These are phyloP conservation scores for Lottia gigantea DNA, from an alignment of 2,888 invertebrate genomes.

Conservation along the genomic window DNA sequence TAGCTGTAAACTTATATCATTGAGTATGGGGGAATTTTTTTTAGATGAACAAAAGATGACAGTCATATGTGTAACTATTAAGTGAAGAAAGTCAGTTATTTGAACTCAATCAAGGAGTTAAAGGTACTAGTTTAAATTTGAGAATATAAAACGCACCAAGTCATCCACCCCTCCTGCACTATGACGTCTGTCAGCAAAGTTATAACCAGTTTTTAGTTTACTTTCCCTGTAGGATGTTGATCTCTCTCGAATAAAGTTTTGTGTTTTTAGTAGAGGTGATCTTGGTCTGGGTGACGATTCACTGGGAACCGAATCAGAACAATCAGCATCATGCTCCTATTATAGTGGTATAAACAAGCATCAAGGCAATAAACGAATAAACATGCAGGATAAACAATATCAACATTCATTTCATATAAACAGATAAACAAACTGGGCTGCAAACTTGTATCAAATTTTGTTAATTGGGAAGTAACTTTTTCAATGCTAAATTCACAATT, in stretches of 20 bases:
- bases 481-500: too few relatives aligned
- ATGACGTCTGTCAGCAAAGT: conserved; percentile 55
- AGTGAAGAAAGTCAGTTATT: too few relatives aligned
- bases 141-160: conserved; percentile 51
- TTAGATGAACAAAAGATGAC: too few relatives aligned
- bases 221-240: conserved; percentile 61
- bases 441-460: too few relatives aligned
- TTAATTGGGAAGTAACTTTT: too few relatives aligned
- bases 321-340: conserved; percentile 22
- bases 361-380: conserved; percentile 1
- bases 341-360: conserved; percentile 7
- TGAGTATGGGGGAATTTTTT: too few relatives aligned
- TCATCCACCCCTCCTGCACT: conserved; percentile 61
- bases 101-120: too few relatives aligned
- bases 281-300: conserved; percentile 23
- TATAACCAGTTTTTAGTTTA: conserved; percentile 69
- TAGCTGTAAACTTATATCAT: too few relatives aligned
- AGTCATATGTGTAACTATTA: too few relatives aligned
- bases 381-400: not conserved
- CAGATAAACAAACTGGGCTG: too few relatives aligned
- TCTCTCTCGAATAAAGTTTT: conserved; percentile 41
- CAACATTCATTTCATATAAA: too few relatives aligned
- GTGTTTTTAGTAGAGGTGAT: conserved; percentile 28
- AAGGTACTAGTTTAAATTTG: too few relatives aligned
- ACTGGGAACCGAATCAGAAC: conserved; percentile 16